Evolutionary conservation across 2,888 invertebrate genomes (phyloP).

Genomic region (Pachydiplax longipennis): DNA sequence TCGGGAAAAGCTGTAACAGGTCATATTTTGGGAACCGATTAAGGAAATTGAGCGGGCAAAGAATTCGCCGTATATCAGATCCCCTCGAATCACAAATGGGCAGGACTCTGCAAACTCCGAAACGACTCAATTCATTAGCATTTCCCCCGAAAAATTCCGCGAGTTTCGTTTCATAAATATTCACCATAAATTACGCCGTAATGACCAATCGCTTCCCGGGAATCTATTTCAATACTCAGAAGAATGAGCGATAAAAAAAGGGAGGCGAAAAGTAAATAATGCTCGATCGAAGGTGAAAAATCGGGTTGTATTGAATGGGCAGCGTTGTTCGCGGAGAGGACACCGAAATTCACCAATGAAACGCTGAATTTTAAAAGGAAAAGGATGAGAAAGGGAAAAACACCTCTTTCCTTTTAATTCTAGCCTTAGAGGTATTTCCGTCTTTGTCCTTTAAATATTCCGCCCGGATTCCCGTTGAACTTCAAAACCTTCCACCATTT

Average conservation of each 20-base stretch:
- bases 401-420: no score
- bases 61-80: neutral
- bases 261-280: neutral
- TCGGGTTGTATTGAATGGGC: no score
- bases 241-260: neutral
- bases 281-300: neutral
- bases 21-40: neutral
- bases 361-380: no score
- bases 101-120: neutral
- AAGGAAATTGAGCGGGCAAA: neutral
- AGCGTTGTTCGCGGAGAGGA: no score
- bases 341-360: no score
- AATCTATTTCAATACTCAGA: neutral
- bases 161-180: neutral
- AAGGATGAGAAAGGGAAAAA: no score
- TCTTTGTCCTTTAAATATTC: no score
- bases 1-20: neutral
- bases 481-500: no score
- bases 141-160: neutral
- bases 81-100: neutral
- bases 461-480: no score
- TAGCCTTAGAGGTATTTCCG: no score
- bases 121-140: neutral
- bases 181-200: constrained; percentile 17
- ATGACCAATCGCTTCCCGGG: neutral